Percentiles rank a stretch among this genome's conserved stretches.
These are phyloP conservation scores for Microtus richardsoni DNA, from an alignment of 2,113 vertebrate species.

Conservation along the genomic window DNA sequence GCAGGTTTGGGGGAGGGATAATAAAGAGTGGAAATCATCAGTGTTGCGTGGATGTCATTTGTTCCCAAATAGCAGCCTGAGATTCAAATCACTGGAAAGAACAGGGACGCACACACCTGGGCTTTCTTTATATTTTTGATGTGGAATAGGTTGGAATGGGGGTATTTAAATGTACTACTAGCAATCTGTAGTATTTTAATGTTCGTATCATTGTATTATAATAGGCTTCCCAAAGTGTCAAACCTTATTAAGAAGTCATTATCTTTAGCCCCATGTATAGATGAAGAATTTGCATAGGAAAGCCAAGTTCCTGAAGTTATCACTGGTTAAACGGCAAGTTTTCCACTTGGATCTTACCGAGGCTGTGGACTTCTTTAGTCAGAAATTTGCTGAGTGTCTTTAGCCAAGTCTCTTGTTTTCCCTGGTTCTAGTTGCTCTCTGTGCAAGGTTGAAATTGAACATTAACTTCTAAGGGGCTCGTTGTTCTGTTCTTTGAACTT, in stretches of 20 bases:
- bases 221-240: background rate
- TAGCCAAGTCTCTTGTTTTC: background rate
- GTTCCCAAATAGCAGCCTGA: background rate
- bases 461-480: background rate
- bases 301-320: background rate
- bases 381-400: background rate
- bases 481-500: slow-evolving; percentile 1
- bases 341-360: slow-evolving; percentile 6
- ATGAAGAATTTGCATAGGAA: slow-evolving; percentile 13
- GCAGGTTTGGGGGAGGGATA: background rate
- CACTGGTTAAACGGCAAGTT: background rate
- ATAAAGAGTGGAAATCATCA: background rate
- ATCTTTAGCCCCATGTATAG: background rate
- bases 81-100: slow-evolving; percentile 32
- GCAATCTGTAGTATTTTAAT: background rate
- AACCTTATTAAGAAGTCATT: background rate
- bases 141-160: background rate
- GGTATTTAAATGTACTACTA: background rate
- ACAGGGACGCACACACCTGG: background rate
- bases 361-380: background rate
- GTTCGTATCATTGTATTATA: slow-evolving; percentile 16
- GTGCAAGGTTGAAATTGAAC: background rate
- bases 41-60: background rate
- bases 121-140: background rate
- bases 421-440: slow-evolving; percentile 38